Evolutionary conservation across 2,113 vertebrate species (phyloP).

Genomic region (Dasyornis broadbenti): DNA sequence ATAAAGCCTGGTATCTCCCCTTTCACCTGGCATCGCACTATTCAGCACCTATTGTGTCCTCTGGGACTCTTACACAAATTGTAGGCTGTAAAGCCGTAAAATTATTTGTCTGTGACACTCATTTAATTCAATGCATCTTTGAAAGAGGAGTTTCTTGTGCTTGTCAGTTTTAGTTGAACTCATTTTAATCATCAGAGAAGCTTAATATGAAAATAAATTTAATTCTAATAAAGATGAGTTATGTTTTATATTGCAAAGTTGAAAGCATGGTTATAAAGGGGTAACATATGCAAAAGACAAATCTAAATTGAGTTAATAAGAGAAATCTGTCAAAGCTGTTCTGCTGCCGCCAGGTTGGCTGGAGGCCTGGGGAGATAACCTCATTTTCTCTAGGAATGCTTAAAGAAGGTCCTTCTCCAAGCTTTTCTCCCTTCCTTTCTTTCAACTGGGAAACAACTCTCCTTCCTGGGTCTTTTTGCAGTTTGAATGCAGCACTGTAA

Average conservation of each 20-base stretch:
- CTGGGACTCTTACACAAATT: not conserved
- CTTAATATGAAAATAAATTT: constrained; percentile 10
- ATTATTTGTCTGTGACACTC: not conserved
- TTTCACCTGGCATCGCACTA: not conserved
- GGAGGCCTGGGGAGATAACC: not conserved
- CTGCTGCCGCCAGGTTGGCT: not conserved
- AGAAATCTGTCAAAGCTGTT: not conserved
- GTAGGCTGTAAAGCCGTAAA: not conserved
- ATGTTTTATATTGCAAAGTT: not conserved
- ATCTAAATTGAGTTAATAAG: constrained; percentile 23
- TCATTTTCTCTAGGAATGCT: not conserved
- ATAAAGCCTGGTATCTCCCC: not conserved
- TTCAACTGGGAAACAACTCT: not conserved
- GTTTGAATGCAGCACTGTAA: not conserved
- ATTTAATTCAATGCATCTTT: not conserved
- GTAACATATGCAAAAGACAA: not conserved
- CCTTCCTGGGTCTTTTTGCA: not conserved
- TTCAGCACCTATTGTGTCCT: not conserved
- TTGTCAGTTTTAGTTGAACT: not conserved
- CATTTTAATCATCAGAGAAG: not conserved
- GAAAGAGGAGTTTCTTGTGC: not conserved
- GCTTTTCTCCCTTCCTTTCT: not conserved
- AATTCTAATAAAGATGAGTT: not conserved
- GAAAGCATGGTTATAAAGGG: not conserved
- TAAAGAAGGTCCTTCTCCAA: not conserved